These are phyloP conservation scores for Ormyrus thymus DNA, from an alignment of 2,888 invertebrate species.

Conservation along the genomic window DNA sequence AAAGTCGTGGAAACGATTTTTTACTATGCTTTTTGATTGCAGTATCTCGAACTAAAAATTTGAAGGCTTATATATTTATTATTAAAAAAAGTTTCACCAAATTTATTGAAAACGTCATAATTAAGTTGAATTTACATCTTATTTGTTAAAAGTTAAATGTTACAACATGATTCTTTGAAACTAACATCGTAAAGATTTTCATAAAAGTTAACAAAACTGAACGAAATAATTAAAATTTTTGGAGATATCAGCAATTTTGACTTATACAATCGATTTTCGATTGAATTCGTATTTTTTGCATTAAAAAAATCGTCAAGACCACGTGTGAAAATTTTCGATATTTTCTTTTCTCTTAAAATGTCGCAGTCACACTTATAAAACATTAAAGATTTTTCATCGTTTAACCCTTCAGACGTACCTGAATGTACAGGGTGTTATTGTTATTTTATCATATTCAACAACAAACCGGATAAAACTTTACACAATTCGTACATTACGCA, in stretches of 20 bases:
- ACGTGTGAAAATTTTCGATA: slow-evolving; percentile 27
- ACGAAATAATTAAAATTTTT: not conserved
- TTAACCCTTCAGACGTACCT: slow-evolving; percentile 42
- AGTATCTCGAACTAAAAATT: not conserved
- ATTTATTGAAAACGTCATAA: not conserved
- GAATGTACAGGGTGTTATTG: slow-evolving; percentile 60
- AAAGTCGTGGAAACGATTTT: slow-evolving; percentile 64
- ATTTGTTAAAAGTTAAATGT: not conserved
- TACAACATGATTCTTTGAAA: not conserved
- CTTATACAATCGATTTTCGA: not conserved
- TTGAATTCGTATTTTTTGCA: slow-evolving; percentile 17
- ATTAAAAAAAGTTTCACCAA: slow-evolving; percentile 1
- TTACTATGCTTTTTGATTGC: slow-evolving; percentile 35
- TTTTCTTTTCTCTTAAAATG: slow-evolving; percentile 34
- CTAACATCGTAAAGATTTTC: not conserved
- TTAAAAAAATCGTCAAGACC: slow-evolving; percentile 41
- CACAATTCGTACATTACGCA: slow-evolving; percentile 57
- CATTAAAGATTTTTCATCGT: slow-evolving; percentile 52
- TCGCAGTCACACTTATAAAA: slow-evolving; percentile 55
- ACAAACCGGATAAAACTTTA: slow-evolving; percentile 65
- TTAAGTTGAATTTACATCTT: not conserved
- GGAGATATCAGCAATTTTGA: slow-evolving; percentile 7
- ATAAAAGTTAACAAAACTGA: not conserved
- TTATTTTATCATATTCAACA: slow-evolving; percentile 56
- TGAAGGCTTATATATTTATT: not conserved